Evolutionary conservation across 2,888 invertebrate genomes (phyloP).

Genomic region (Drosophila suboccidentalis): DNA sequence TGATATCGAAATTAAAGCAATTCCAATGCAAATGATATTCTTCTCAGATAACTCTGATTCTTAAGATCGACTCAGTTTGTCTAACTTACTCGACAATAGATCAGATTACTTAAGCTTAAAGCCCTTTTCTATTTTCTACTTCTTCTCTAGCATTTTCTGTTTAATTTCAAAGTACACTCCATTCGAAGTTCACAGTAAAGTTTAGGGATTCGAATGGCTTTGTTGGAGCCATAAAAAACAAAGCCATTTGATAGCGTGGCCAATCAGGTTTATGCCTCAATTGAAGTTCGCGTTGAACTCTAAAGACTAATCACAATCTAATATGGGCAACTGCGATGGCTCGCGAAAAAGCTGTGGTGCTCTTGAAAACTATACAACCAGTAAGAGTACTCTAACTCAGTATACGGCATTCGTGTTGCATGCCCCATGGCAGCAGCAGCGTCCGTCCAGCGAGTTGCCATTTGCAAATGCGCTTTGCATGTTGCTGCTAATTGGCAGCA

Average conservation of each 20-base stretch:
- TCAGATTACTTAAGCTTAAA: background rate
- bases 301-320: constrained; percentile 41
- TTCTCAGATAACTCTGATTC: too few relatives aligned
- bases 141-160: background rate
- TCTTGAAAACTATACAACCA: constrained; percentile 6
- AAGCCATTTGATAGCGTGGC: constrained; percentile 20
- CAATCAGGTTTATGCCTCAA: constrained; percentile 49
- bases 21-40: too few relatives aligned
- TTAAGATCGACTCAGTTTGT: background rate
- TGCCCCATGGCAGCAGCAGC: constrained; percentile 24
- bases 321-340: constrained; percentile 25
- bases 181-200: background rate
- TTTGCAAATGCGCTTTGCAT: constrained; percentile 80
- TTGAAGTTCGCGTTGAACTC: constrained; percentile 12
- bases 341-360: constrained; percentile 21
- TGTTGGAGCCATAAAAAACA: constrained; percentile 4
- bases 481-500: constrained; percentile 79
- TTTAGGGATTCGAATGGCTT: background rate
- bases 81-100: too few relatives aligned
- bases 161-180: background rate
- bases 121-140: background rate
- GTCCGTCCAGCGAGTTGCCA: constrained; percentile 10
- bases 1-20: too few relatives aligned
- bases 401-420: constrained; percentile 20
- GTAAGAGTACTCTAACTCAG: background rate